Evolutionary conservation across 2,113 vertebrate species (phyloP).

Genomic region (Megaleporinus macrocephalus): DNA sequence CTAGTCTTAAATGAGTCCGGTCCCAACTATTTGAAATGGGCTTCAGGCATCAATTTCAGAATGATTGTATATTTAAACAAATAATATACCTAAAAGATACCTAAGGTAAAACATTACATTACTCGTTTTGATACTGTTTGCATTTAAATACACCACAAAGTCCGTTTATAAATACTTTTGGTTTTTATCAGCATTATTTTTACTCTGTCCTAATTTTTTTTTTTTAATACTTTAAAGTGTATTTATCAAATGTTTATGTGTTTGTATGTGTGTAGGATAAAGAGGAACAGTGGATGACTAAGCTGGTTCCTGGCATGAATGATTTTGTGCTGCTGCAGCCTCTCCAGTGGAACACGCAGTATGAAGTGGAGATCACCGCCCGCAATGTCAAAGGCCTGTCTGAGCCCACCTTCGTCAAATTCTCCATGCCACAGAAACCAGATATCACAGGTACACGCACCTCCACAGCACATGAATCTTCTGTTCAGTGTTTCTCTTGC

Average conservation of each 20-base stretch:
- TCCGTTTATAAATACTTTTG: too few relatives aligned
- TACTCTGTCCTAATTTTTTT: too few relatives aligned
- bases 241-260: background rate
- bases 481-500: constrained; percentile 20
- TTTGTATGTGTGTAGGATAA: constrained; percentile 83
- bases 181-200: too few relatives aligned
- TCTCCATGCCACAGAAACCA: constrained; percentile 97
- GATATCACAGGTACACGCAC: constrained; percentile 91
- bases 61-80: too few relatives aligned
- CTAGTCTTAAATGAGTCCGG: too few relatives aligned
- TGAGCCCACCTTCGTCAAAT: constrained; percentile 93
- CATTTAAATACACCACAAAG: too few relatives aligned
- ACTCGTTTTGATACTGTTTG: too few relatives aligned
- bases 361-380: constrained; percentile 97
- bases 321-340: constrained; percentile 93
- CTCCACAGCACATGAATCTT: constrained; percentile 26
- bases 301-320: constrained; percentile 90
- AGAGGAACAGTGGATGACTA: constrained; percentile 97
- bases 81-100: too few relatives aligned
- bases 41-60: too few relatives aligned
- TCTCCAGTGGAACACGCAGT: constrained; percentile 95
- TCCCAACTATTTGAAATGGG: too few relatives aligned
- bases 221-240: too few relatives aligned
- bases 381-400: constrained; percentile 94
- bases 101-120: too few relatives aligned